These are phyloP conservation scores for Daboia siamensis DNA, from an alignment of 2,113 vertebrate species.

Conservation along the genomic window DNA sequence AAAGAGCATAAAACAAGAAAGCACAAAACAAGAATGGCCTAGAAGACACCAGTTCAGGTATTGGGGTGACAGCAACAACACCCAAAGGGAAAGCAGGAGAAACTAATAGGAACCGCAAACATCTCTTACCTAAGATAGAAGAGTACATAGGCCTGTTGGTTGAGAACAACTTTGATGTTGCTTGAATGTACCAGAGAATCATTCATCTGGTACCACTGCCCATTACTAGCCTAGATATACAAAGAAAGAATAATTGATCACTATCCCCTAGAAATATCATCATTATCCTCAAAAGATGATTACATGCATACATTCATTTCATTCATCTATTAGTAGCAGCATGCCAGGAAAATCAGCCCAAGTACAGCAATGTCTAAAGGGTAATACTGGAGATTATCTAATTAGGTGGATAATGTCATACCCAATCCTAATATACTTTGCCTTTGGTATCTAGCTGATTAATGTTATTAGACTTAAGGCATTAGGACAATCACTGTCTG, in stretches of 20 bases:
- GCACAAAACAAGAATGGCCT: not conserved
- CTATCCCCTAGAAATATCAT: not conserved
- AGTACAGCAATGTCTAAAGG: not conserved
- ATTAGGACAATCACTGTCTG: not conserved
- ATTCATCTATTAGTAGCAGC: not conserved
- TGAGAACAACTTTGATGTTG: constrained; percentile 93
- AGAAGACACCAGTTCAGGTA: not conserved
- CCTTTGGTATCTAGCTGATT: not conserved
- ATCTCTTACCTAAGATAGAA: constrained; percentile 86
- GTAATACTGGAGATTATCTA: not conserved
- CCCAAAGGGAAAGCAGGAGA: not conserved
- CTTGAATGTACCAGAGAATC: constrained; percentile 88
- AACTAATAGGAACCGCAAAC: fast-evolving
- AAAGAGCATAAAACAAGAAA: not conserved
- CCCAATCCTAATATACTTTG: not conserved
- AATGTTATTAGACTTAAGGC: not conserved
- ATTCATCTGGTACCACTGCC: constrained; percentile 98
- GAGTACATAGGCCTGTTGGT: constrained; percentile 94
- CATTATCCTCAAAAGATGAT: not conserved
- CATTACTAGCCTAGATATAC: constrained; percentile 83
- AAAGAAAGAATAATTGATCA: not conserved
- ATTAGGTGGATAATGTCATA: not conserved
- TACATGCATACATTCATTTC: not conserved
- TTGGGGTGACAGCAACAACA: not conserved
- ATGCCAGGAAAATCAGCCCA: not conserved